Conservation (phyloP, 2,888 invertebrate genomes). For the Mythimna vitellina region DNA sequence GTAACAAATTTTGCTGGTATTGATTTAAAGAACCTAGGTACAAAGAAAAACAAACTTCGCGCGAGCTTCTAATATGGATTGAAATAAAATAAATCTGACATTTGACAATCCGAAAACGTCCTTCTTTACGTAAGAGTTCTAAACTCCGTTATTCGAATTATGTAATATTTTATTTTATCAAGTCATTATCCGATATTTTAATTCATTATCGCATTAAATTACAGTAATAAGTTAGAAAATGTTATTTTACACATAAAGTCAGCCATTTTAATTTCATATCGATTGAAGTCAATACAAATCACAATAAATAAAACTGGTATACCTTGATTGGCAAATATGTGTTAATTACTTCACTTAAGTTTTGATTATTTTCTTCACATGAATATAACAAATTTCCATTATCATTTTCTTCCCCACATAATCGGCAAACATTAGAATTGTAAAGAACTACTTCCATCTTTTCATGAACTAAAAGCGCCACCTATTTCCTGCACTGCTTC, state of each 20-base stretch:
- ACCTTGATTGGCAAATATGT: conserved; percentile 94
- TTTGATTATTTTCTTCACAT: conserved; percentile 89
- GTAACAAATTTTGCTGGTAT: background rate
- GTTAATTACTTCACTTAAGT: conserved; percentile 92
- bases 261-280: conserved; percentile 80
- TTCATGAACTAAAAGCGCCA: conserved; percentile 76
- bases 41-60: conserved; percentile 52
- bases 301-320: conserved; percentile 78
- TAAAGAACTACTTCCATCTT: conserved; percentile 90
- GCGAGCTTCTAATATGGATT: conserved; percentile 27
- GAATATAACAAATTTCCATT: conserved; percentile 92
- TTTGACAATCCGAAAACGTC: conserved; percentile 31
- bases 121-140: conserved; percentile 12
- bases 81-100: conserved; percentile 50
- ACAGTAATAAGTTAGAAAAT: conserved; percentile 56
- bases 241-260: conserved; percentile 64
- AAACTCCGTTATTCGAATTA: conserved; percentile 16
- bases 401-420: conserved; percentile 94
- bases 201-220: conserved; percentile 4
- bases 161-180: conserved; percentile 10
- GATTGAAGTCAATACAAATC: conserved; percentile 86
- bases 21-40: background rate
- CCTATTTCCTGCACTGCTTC: conserved; percentile 79
- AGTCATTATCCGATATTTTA: background rate
- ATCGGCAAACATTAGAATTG: conserved; percentile 93